Conservation (phyloP, 2,797 vertebrate species). For the Ciconia nigra region DNA sequence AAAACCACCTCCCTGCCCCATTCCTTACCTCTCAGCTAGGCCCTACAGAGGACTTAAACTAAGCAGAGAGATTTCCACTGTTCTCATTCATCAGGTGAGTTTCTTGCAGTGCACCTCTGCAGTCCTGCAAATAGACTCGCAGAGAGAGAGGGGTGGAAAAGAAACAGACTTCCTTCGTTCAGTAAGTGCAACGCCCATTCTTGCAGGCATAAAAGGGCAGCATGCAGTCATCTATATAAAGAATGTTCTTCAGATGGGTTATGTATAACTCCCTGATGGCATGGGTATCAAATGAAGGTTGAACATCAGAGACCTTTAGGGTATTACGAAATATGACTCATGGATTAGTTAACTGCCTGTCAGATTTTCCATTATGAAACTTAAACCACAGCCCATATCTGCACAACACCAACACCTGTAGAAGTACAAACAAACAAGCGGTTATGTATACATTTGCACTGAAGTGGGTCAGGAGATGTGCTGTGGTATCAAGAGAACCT, state of each 20-base stretch:
- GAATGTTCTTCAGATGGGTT: conserved; percentile 49
- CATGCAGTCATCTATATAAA: conserved; percentile 51
- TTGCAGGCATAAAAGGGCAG: conserved; percentile 48
- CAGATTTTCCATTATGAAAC: conserved; percentile 68
- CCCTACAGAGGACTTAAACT: neutral
- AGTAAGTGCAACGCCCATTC: neutral
- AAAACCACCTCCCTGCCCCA: neutral
- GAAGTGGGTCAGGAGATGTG: conserved; percentile 17
- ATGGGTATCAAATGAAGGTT: conserved; percentile 64
- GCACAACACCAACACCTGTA: conserved; percentile 37
- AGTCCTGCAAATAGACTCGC: neutral
- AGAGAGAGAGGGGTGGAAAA: neutral
- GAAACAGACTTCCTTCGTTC: neutral
- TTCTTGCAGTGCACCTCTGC: neutral
- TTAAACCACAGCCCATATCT: conserved; percentile 38
- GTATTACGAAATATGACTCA: conserved; percentile 60
- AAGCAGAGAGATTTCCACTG: neutral
- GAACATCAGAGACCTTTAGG: conserved; percentile 61
- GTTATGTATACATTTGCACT: neutral
- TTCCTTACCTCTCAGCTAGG: neutral
- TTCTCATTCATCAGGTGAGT: neutral
- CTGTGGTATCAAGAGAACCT: neutral
- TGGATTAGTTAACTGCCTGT: conserved; percentile 55
- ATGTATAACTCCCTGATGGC: conserved; percentile 35
- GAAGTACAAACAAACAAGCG: conserved; percentile 37